These are phyloP conservation scores for Drosophila pseudotalamancana DNA, from an alignment of 2,888 invertebrate genomes.

Conservation along the genomic window DNA sequence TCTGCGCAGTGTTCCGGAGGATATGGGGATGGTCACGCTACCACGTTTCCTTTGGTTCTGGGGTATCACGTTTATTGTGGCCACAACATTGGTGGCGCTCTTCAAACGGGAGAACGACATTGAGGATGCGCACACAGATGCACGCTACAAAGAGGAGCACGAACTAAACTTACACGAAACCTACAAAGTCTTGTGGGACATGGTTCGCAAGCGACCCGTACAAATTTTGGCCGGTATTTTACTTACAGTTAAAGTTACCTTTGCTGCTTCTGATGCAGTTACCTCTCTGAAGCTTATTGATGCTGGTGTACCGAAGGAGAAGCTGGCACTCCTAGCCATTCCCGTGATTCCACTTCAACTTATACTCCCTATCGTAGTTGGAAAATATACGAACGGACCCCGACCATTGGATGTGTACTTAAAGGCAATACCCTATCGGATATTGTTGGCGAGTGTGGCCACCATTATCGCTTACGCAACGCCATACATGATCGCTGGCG, in stretches of 20 bases:
- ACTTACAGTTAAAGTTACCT: slow-evolving; percentile 96
- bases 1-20: slow-evolving; percentile 89
- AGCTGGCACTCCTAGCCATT: slow-evolving; percentile 95
- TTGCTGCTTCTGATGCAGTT: slow-evolving; percentile 97
- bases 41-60: slow-evolving; percentile 96
- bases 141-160: slow-evolving; percentile 80
- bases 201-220: slow-evolving; percentile 93
- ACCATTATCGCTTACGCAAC: slow-evolving; percentile 94
- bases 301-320: slow-evolving; percentile 97
- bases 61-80: slow-evolving; percentile 95
- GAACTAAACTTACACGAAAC: slow-evolving; percentile 87
- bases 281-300: slow-evolving; percentile 97
- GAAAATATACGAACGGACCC: slow-evolving; percentile 92
- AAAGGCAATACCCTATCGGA: slow-evolving; percentile 94
- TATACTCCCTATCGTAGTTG: slow-evolving; percentile 92
- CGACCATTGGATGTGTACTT: slow-evolving; percentile 95
- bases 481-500: slow-evolving; percentile 87
- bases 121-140: slow-evolving; percentile 81
- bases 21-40: slow-evolving; percentile 89
- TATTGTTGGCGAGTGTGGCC: slow-evolving; percentile 93
- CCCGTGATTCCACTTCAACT: slow-evolving; percentile 98
- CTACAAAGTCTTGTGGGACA: slow-evolving; percentile 92
- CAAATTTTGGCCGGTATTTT: slow-evolving; percentile 91
- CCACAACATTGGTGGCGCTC: slow-evolving; percentile 94
- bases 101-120: slow-evolving; percentile 92